These are phyloP conservation scores for Zaprionus ghesquierei DNA, from an alignment of 1,140 invertebrate species.

Conservation along the genomic window DNA sequence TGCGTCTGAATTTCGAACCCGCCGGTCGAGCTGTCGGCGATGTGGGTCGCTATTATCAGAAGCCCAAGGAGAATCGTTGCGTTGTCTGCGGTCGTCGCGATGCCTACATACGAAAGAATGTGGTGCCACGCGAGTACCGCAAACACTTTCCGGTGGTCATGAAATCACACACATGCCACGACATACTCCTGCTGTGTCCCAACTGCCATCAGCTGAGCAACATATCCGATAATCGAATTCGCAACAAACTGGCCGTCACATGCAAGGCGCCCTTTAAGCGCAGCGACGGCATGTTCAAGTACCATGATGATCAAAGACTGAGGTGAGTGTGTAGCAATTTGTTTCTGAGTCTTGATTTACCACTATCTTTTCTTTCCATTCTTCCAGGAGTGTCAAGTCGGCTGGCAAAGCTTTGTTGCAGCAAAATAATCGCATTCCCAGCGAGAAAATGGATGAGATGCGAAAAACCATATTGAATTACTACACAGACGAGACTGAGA, in stretches of 20 bases:
- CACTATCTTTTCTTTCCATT: constrained; percentile 30
- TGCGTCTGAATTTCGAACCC: constrained; percentile 92
- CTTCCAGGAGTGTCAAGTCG: constrained; percentile 85
- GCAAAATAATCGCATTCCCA: constrained; percentile 84
- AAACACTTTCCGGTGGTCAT: constrained; percentile 92
- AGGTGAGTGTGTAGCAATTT: constrained; percentile 30
- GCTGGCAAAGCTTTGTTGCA: constrained; percentile 87
- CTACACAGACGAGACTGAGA: constrained; percentile 81
- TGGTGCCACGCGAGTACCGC: constrained; percentile 93
- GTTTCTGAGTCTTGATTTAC: background rate
- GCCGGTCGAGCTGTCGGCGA: constrained; percentile 88
- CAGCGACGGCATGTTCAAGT: constrained; percentile 62
- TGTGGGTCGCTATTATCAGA: constrained; percentile 89
- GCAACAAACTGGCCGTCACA: constrained; percentile 85
- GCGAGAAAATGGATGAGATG: constrained; percentile 83
- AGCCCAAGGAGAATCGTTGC: constrained; percentile 91
- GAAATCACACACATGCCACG: constrained; percentile 93
- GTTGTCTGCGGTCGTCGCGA: constrained; percentile 90
- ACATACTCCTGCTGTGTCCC: constrained; percentile 90
- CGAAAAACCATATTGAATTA: constrained; percentile 83
- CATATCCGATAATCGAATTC: constrained; percentile 86
- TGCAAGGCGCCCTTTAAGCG: constrained; percentile 86
- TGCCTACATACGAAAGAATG: constrained; percentile 90
- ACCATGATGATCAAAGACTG: constrained; percentile 73
- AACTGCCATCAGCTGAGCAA: constrained; percentile 90